Conservation (phyloP, 2,113 vertebrate species). For the Forbesichthys agassizii region DNA sequence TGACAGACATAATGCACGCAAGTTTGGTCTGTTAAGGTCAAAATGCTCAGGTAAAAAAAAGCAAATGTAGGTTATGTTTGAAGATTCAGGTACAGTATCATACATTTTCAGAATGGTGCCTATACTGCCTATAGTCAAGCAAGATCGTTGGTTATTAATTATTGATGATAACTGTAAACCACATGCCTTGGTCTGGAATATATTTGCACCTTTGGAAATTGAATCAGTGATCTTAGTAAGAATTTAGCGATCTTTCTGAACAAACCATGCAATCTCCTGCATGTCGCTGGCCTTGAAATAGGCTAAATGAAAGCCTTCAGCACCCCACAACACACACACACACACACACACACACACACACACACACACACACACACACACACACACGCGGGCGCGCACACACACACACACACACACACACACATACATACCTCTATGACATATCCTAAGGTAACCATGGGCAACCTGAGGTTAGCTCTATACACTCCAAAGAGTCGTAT, state of each 20-base stretch:
- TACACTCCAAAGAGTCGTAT: conserved; percentile 23
- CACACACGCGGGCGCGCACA: not conserved
- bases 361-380: conserved; percentile 47
- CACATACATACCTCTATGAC: conserved; percentile 46
- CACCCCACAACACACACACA: conserved; percentile 45
- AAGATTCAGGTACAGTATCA: too few relatives aligned
- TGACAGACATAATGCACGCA: conserved; percentile 3
- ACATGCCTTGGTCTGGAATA: too few relatives aligned
- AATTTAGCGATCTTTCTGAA: too few relatives aligned
- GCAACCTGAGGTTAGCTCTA: conserved; percentile 65
- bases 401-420: conserved; percentile 38
- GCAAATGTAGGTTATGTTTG: not conserved
- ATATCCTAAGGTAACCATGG: conserved; percentile 60
- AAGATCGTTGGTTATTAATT: too few relatives aligned
- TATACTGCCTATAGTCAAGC: too few relatives aligned
- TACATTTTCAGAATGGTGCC: too few relatives aligned
- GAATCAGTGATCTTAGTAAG: too few relatives aligned
- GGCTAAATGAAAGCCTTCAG: too few relatives aligned
- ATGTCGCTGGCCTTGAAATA: too few relatives aligned
- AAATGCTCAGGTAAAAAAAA: not conserved
- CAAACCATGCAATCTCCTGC: not conserved
- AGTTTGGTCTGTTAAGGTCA: not conserved
- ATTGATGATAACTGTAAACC: too few relatives aligned
- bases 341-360: conserved; percentile 12
- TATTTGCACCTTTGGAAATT: too few relatives aligned